Evolutionary conservation across 2,113 vertebrate genomes (phyloP), one percentile per base, ranked within the genome.

Genomic region (Hepsetus odoe): DNA sequence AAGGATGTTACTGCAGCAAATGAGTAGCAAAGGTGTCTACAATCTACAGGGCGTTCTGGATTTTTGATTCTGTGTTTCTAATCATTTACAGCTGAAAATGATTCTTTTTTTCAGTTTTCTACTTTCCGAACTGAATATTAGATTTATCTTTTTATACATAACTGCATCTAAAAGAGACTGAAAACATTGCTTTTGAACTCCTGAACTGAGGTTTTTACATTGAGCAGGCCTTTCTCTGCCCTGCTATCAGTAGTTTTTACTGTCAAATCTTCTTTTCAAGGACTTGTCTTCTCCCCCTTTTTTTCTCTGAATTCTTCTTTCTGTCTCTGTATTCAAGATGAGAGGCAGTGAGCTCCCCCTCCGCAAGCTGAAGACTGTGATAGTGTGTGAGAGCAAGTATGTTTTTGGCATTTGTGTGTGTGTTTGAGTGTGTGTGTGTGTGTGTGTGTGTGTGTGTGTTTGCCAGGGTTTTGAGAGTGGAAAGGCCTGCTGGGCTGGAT

Each of bases 401-500:
- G 79, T 67, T 59, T 67, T 49, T 79, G 83, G 49, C 66, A 76
- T 72, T 66, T 80, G 67, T 68, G 18, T 83, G 65, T 53, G 55
- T 78, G 67, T 71, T 35, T 65, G 70, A 56, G 40, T 80, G 33
- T 22, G 32, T 77, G 77, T 82, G 65, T 74, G 80, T 73, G 59
- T 38, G 49, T 73, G 75, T 74, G 59, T 81, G 80, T 74, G 76
- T 70, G 81, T 58, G 74, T 68, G 74, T 72, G 42, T 64, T 82
- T 65, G 83, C 82, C 83, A 77, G 53, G 38, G 77, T 69, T 74
- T 79, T 70, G 80, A 91, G 90, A 90, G 87, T 89, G 89, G 89
- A 88, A 89, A 85, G 86, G 85, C 89, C 87, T 92, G 90, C 90
- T 92, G 92, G 88, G 91, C 87, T 87, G 88, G 90, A 92, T 92